Evolutionary conservation across 2,888 invertebrate species (phyloP), one percentile per base, ranked within the genome.

Genomic region (Phyllotreta cruciferae): DNA sequence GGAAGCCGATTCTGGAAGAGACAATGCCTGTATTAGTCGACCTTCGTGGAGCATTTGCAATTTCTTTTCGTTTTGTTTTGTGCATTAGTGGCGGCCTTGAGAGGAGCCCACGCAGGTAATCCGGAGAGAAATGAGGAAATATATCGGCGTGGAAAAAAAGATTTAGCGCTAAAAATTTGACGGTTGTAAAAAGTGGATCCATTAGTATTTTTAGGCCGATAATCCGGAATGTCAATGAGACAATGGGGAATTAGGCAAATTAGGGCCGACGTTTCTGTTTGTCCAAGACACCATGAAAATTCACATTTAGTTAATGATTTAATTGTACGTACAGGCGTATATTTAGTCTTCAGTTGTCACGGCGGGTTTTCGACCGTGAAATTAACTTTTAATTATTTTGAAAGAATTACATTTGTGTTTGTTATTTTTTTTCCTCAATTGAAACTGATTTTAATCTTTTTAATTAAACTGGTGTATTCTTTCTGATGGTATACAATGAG

Each of bases 361-460:
- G 77, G 47, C 69, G 70, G 58, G 63, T 66, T 69, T 68, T 72
- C 69, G 71, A 73, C 70, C 77, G 74, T 78, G 77, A 78, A 78
- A 78, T 78, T 78, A 78, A 76, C 76, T 78, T 78, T 78, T 78
- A 78, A 78, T 78, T 78, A 77, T 76, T 24, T 74, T 71, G 69
- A 71, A 70, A 71, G 70, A 74, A 71, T 68, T 70, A 70, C 71
- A 72, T 68, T 74, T 71, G 65, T 67, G 72, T 73, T 70, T 53
- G 71, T 71, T 71, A 68, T 69, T 70, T 67, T 71, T 70, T 68
- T 71, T 68, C 67, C 61, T 68, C 66, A 72, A 71, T 71, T 71
- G 61, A 63, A 67, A 65, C 56, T 58, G 70, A 68, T 70, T 58
- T 60, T 68, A 60, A 73, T 73, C 70, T 68, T 34, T 60, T 63